phyloP scores from a whole-genome alignment of 2,797 vertebrate genomes.

The Karalla daura region DNA sequence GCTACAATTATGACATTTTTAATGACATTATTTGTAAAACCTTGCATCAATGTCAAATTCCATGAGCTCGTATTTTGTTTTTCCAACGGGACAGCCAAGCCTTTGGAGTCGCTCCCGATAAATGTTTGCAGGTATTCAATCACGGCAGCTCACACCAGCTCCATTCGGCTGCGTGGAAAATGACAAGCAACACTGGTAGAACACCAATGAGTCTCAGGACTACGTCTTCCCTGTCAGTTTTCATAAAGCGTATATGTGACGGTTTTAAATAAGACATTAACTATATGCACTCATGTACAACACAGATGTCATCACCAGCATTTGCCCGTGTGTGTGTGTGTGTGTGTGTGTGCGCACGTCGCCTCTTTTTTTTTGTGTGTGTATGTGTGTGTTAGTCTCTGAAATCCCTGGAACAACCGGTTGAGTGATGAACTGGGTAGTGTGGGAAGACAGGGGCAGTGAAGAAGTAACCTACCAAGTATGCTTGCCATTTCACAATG shows the following conservation, averaged over 20 bases:
- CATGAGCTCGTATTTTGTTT: constrained; percentile 61
- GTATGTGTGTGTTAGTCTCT: constrained; percentile 4
- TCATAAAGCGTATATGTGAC: constrained; percentile 19
- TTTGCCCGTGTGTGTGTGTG: neutral
- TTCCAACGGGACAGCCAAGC: constrained; percentile 60
- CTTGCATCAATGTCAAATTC: constrained; percentile 75
- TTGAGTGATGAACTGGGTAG: constrained; percentile 19
- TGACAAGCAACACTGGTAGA: constrained; percentile 73
- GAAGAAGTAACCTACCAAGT: constrained; percentile 46
- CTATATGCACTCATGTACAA: constrained; percentile 41
- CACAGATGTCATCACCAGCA: constrained; percentile 28
- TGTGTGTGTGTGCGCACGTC: no score
- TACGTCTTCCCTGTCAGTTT: constrained; percentile 35
- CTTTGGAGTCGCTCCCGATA: constrained; percentile 51
- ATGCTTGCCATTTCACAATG: constrained; percentile 69
- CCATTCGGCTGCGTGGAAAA: constrained; percentile 58
- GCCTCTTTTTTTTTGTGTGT: neutral
- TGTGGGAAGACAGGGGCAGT: constrained; percentile 32
- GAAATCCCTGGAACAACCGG: constrained; percentile 32
- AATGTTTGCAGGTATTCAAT: constrained; percentile 57
- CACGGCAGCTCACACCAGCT: constrained; percentile 50
- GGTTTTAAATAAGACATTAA: constrained; percentile 32
- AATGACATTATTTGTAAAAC: constrained; percentile 80
- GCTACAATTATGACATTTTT: constrained; percentile 75
- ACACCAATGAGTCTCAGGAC: constrained; percentile 30